Evolutionary conservation across 2,888 invertebrate species (phyloP), one percentile per base, ranked within the genome.

Genomic region (Caenorhabditis wallacei): DNA sequence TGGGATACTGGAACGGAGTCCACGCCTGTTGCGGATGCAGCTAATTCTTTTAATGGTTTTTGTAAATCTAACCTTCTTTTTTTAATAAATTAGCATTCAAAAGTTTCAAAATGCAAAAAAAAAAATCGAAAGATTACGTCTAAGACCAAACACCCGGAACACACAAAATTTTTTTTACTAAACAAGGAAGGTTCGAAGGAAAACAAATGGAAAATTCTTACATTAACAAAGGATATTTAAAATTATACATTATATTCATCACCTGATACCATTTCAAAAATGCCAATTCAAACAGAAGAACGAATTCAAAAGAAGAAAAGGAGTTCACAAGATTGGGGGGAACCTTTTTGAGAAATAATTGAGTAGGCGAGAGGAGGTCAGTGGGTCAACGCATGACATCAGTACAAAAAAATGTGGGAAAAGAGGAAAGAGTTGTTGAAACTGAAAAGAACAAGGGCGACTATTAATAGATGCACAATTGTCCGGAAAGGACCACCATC

Each of bases 1-100:
- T 78, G 46, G 88, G 83, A 11, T 90, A 90, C 85, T 90, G 90
- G 90, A 86, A 87, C 74, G 78, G 53, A 69, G 82, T 88, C 71
- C 53, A 84, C 22, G 69, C 59, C 46, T 88, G 88, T 82, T 88
- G 88, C 63, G 84, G 82, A 64, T 88, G 88, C 84, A 70, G 84
- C 48, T 88, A 88, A 88, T 59, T 74, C 40, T 7, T 26, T 37
- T 1, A 26, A 3, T 16, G n/a, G 37, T 22, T 59, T 11, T 46
- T 16, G 30, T 61, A 35, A 30, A 2, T n/a, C 24, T 22, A 43
- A 26, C 16, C 11, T 63, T 26, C 3, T 0, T 43, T 13, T 48
- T n/a, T 59, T 24, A 48, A 66, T 75, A 26, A 66, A 75, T 11
- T 51, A 7, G 57, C 24, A 59, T 46, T 57, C 54, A 37, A 51